These are phyloP conservation scores for Diplazon laetatorius DNA, from an alignment of 2,888 invertebrate genomes.

Conservation along the genomic window DNA sequence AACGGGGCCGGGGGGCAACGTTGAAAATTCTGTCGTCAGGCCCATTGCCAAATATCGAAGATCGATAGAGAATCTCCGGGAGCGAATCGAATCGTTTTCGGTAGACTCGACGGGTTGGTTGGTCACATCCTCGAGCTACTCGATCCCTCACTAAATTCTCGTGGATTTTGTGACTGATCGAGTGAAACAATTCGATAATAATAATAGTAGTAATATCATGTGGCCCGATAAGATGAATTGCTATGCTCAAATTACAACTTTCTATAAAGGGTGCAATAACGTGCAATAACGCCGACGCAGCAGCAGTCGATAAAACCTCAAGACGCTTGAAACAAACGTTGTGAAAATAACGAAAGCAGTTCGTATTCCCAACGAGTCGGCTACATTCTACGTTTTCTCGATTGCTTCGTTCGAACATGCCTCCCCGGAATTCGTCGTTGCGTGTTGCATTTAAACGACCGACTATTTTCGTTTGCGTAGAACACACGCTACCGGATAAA, in stretches of 20 bases:
- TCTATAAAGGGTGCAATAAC: too few species aligned
- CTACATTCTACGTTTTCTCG: slow-evolving; percentile 40
- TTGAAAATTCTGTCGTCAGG: slow-evolving; percentile 17
- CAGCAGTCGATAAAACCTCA: too few species aligned
- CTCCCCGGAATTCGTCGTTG: slow-evolving; percentile 56
- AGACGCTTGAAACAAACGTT: too few species aligned
- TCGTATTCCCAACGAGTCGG: slow-evolving; percentile 42
- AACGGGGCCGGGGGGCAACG: slow-evolving; percentile 28
- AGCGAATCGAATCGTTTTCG: slow-evolving; percentile 46
- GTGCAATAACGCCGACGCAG: too few species aligned
- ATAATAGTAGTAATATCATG: too few species aligned
- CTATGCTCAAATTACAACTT: too few species aligned
- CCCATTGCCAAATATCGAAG: slow-evolving; percentile 59
- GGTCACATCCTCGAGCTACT: slow-evolving; percentile 2
- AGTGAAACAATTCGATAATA: too few species aligned
- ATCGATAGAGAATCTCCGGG: slow-evolving; percentile 55
- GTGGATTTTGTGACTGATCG: too few species aligned
- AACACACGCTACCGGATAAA: slow-evolving; percentile 49
- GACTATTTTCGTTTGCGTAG: slow-evolving; percentile 63
- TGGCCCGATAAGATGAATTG: too few species aligned
- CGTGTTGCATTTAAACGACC: slow-evolving; percentile 51
- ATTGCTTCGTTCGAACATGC: slow-evolving; percentile 56
- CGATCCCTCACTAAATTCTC: too few species aligned
- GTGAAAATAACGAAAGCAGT: slow-evolving; percentile 15
- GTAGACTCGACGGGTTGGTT: slow-evolving; percentile 7